Evolutionary conservation across 2,113 vertebrate genomes (phyloP).

Genomic region (Bungarus multicinctus): DNA sequence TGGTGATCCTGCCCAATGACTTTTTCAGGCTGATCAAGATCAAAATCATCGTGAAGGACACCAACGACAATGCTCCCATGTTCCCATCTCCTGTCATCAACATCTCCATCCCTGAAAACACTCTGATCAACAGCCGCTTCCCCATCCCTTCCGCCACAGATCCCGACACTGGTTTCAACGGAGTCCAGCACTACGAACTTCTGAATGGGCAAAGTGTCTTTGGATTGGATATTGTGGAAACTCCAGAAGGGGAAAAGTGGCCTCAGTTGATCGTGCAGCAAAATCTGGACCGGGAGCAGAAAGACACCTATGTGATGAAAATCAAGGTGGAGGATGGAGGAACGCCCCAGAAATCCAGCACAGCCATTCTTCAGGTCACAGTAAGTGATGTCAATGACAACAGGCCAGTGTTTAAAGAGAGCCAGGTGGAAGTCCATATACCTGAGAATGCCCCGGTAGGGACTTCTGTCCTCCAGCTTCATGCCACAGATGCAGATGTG

Average conservation of each 20-base stretch:
- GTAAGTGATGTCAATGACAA: constrained; percentile 99
- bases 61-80: constrained; percentile 98
- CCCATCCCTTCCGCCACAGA: constrained; percentile 97
- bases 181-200: constrained; percentile 96
- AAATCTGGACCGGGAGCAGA: constrained; percentile 97
- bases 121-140: constrained; percentile 97
- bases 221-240: constrained; percentile 98
- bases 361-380: constrained; percentile 96
- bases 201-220: constrained; percentile 96
- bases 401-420: constrained; percentile 94
- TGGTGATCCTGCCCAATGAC: constrained; percentile 98
- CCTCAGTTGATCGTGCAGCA: constrained; percentile 98
- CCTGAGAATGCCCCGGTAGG: constrained; percentile 92
- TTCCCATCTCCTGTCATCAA: constrained; percentile 98
- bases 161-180: constrained; percentile 96
- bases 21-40: constrained; percentile 99
- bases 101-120: constrained; percentile 99
- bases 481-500: constrained; percentile 95
- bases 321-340: constrained; percentile 99
- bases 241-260: constrained; percentile 98
- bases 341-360: constrained; percentile 96
- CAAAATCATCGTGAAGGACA: constrained; percentile 98
- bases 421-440: constrained; percentile 94
- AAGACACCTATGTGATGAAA: constrained; percentile 99
- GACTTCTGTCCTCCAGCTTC: constrained; percentile 94